Base-by-base conservation (phyloP, 1,140 invertebrate species). In the Bombus superbus region DNA sequence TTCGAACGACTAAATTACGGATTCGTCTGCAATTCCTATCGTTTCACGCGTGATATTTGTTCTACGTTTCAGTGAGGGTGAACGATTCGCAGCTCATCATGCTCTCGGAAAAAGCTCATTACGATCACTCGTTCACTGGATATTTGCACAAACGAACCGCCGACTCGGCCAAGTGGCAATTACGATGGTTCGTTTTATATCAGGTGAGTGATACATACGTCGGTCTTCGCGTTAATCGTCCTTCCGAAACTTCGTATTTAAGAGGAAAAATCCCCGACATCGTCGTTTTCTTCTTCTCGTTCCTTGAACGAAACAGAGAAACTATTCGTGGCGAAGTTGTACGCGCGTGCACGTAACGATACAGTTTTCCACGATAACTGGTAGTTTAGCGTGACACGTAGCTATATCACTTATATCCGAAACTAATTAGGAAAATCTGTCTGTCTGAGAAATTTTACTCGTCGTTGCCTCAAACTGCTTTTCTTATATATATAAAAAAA, bases 161-260 rank as follows among this genome's bases (percentile, higher is more conserved):
- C 2, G 98, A 98, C 93, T 97, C 96, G 85, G 97, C 96, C 80
- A 98, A 98, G 94, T 99, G 98, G 98, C 98, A 98, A 94, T 95
- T 97, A 66, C 95, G 98, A 57, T 99, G 98, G 97, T 99, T 99
- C 94, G 96, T 98, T 40, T 96, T 99, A 6, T 99, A 99, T 94
- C 98, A 99, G 96, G 97, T 98, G 93, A 93, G 90, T 77, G 38
- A 57, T 80, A 53, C 4, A 5, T 11, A 25, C 28, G 5, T 38
- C 57, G 22, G 9, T 38, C 42, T 66, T 66, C 22, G n/a, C 11
- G 22, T 81, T 40, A 57, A 71, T 71, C 22, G n/a, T n/a, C 9
- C 9, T 40, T 40, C 25, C 57, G 38, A 38, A 59, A 74, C 6
- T 28, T 9, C 53, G 9, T 13, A 35, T 18, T 15, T 38, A 15